Evolutionary conservation across 2,888 invertebrate species (phyloP).

Genomic region (Volucella bombylans): DNA sequence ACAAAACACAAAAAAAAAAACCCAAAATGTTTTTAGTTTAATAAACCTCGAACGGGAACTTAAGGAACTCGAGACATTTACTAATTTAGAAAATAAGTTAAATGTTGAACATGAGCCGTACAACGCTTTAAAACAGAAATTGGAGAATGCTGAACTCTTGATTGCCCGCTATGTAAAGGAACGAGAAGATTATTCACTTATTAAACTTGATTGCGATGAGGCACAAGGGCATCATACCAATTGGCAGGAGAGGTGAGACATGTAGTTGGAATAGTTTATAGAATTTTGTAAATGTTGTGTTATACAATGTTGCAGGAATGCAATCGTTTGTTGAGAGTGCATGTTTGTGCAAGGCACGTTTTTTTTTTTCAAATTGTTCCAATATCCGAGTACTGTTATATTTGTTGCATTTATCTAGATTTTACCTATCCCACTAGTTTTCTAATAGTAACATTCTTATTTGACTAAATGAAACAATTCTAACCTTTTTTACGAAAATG

Average conservation of each 20-base stretch:
- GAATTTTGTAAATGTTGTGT: constrained; percentile 6
- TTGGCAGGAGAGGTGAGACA: constrained; percentile 75
- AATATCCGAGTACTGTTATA: no score
- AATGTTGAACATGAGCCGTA: constrained; percentile 77
- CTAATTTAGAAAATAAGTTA: constrained; percentile 85
- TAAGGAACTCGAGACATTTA: constrained; percentile 84
- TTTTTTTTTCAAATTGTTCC: no score
- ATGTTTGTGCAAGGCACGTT: no score
- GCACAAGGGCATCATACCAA: constrained; percentile 72
- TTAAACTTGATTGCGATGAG: constrained; percentile 72
- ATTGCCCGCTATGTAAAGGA: constrained; percentile 64
- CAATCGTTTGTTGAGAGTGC: no score
- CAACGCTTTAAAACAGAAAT: constrained; percentile 74
- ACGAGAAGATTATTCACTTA: constrained; percentile 58
- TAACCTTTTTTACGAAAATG: no score
- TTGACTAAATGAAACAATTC: no score
- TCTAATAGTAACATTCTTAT: no score
- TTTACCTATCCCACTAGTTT: no score
- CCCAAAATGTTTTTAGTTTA: constrained; percentile 79
- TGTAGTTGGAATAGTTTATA: constrained; percentile 1
- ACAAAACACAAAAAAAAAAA: neutral
- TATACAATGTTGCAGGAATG: neutral
- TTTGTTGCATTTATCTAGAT: no score
- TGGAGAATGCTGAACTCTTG: constrained; percentile 65
- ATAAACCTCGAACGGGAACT: constrained; percentile 84